Evolutionary conservation across 2,797 vertebrate species (phyloP).

Genomic region (Rhadinocentrus ornatus): DNA sequence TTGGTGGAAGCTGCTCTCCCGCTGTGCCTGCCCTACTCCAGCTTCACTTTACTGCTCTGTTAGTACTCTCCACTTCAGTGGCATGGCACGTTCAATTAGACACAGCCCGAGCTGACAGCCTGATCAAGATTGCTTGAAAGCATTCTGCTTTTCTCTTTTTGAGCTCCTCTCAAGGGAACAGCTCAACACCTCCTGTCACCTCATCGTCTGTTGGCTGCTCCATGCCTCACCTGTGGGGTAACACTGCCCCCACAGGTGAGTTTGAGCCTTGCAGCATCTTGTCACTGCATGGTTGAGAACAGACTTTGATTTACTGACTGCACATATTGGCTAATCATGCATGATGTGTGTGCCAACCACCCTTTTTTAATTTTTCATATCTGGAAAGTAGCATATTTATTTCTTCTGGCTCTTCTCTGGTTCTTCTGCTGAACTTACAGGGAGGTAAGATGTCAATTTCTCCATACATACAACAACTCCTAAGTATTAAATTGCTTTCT

Average conservation of each 20-base stretch:
- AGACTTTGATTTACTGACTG: slow-evolving; percentile 22
- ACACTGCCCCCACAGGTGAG: slow-evolving; percentile 62
- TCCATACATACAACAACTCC: slow-evolving; percentile 7
- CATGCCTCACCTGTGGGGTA: slow-evolving; percentile 26
- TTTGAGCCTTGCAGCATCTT: not conserved
- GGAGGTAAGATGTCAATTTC: slow-evolving; percentile 11
- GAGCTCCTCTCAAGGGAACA: slow-evolving; percentile 50
- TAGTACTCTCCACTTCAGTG: slow-evolving; percentile 63
- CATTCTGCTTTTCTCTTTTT: slow-evolving; percentile 33
- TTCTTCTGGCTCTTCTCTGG: slow-evolving; percentile 7
- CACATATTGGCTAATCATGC: not conserved
- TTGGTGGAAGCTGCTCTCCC: slow-evolving; percentile 53
- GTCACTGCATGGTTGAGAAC: not conserved
- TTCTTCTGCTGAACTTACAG: slow-evolving; percentile 12
- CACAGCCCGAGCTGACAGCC: slow-evolving; percentile 57
- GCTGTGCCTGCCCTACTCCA: slow-evolving; percentile 39
- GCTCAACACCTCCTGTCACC: slow-evolving; percentile 52
- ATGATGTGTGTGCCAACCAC: not conserved
- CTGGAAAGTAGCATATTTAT: slow-evolving; percentile 26
- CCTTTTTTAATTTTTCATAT: slow-evolving; percentile 25
- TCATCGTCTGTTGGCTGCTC: slow-evolving; percentile 26
- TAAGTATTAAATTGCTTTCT: slow-evolving; percentile 24
- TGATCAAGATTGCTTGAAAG: slow-evolving; percentile 51
- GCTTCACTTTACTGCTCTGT: slow-evolving; percentile 40
- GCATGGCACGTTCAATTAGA: slow-evolving; percentile 67